Conservation (phyloP, 2,797 vertebrate species). For the Ceryle rudis region DNA sequence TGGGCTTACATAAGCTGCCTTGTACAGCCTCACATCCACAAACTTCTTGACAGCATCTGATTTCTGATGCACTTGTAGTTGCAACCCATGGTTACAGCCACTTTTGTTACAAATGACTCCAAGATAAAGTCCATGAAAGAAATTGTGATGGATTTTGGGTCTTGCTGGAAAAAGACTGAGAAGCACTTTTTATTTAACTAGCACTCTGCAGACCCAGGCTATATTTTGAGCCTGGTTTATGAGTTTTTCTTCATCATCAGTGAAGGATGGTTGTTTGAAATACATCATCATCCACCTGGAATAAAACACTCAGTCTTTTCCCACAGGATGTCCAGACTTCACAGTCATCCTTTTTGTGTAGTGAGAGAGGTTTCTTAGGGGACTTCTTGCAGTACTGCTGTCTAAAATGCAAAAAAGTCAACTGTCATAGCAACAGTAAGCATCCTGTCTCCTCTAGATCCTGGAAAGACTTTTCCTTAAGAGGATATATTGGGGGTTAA, state of each 20-base stretch:
- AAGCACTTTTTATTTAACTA: background rate
- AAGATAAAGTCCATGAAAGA: background rate
- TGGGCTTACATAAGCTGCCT: background rate
- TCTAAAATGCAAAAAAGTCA: background rate
- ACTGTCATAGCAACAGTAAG: background rate
- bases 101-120: background rate
- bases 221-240: background rate
- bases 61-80: background rate
- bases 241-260: background rate
- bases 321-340: background rate
- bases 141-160: background rate
- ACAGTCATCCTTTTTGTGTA: background rate
- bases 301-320: background rate
- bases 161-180: background rate
- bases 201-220: background rate
- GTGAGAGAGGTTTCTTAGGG: background rate
- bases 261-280: background rate
- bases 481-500: background rate
- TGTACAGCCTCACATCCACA: background rate
- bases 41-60: background rate
- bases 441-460: background rate
- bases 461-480: background rate
- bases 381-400: background rate
- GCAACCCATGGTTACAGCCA: background rate
- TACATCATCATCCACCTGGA: background rate